Conservation (phyloP, 2,797 vertebrate genomes). For the Pseudochromis fuscus region DNA sequence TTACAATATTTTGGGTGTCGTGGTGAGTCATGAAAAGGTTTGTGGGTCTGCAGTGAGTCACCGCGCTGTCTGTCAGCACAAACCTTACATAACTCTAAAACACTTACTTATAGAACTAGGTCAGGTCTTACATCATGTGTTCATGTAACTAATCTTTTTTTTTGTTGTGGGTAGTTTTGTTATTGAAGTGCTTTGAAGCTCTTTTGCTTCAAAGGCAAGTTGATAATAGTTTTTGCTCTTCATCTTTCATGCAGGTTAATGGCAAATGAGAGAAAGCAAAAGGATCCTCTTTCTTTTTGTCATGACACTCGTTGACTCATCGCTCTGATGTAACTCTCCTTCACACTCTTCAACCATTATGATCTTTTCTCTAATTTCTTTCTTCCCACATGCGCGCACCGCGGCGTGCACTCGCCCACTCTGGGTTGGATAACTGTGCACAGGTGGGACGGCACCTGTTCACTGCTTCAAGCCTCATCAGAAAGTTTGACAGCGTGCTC, state of each 20-base stretch:
- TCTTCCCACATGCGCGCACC: slow-evolving; percentile 1
- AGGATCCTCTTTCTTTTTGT: slow-evolving; percentile 12
- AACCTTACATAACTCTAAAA: slow-evolving; percentile 50
- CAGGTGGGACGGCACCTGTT: slow-evolving; percentile 12
- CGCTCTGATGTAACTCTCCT: slow-evolving; percentile 4
- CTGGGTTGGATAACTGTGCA: neutral
- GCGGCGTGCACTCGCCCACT: slow-evolving; percentile 6
- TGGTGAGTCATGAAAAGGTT: slow-evolving; percentile 71
- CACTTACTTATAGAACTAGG: slow-evolving; percentile 45
- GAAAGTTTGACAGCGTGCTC: neutral
- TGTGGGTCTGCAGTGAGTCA: slow-evolving; percentile 71
- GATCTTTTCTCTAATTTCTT: neutral
- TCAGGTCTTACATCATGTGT: slow-evolving; percentile 24
- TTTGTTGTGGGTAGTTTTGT: neutral
- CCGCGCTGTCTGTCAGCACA: slow-evolving; percentile 42
- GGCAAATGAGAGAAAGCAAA: slow-evolving; percentile 25
- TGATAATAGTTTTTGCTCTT: slow-evolving; percentile 2
- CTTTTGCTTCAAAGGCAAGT: slow-evolving; percentile 1
- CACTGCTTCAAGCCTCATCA: neutral
- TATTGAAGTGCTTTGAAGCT: neutral
- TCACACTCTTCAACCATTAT: neutral
- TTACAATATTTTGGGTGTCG: slow-evolving; percentile 34
- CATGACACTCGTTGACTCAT: slow-evolving; percentile 17
- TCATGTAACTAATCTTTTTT: slow-evolving; percentile 31
- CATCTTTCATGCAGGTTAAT: slow-evolving; percentile 1